Evolutionary conservation across 2,797 vertebrate species (phyloP).

Genomic region (Adelosebastes latens): DNA sequence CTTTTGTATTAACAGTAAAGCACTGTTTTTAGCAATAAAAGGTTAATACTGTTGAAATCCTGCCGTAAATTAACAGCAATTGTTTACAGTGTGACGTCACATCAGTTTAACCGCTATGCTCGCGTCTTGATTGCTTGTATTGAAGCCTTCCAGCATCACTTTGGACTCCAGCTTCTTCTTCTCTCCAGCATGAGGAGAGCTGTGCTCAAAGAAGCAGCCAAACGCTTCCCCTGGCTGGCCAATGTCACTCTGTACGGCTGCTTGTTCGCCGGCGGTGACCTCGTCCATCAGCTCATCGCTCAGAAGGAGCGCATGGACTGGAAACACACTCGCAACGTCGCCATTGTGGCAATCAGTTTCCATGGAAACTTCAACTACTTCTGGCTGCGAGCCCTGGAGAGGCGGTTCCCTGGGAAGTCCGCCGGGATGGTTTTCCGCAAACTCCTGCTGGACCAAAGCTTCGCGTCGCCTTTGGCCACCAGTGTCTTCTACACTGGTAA

Average conservation of each 20-base stretch:
- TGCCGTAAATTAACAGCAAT: too few species aligned
- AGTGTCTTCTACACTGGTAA: conserved; percentile 91
- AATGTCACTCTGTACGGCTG: conserved; percentile 89
- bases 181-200: conserved; percentile 70
- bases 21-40: too few species aligned
- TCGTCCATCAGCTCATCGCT: conserved; percentile 86
- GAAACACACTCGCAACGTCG: conserved; percentile 88
- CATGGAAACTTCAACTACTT: conserved; percentile 93
- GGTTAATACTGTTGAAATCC: too few species aligned
- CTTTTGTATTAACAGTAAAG: too few species aligned
- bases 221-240: conserved; percentile 87
- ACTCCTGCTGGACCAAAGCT: conserved; percentile 89
- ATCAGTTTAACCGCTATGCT: background rate
- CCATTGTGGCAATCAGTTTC: conserved; percentile 87
- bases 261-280: conserved; percentile 89
- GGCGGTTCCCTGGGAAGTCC: conserved; percentile 88
- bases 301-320: conserved; percentile 83
- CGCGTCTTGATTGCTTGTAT: conserved; percentile 8
- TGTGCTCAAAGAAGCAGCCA: conserved; percentile 75
- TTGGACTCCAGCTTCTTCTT: background rate
- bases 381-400: conserved; percentile 89
- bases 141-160: background rate
- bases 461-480: conserved; percentile 88
- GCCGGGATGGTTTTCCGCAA: conserved; percentile 85
- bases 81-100: background rate